phyloP scores from a whole-genome alignment of 30 jellyfish, hydroid and myxozoan species.

The Mastigias papua region DNA sequence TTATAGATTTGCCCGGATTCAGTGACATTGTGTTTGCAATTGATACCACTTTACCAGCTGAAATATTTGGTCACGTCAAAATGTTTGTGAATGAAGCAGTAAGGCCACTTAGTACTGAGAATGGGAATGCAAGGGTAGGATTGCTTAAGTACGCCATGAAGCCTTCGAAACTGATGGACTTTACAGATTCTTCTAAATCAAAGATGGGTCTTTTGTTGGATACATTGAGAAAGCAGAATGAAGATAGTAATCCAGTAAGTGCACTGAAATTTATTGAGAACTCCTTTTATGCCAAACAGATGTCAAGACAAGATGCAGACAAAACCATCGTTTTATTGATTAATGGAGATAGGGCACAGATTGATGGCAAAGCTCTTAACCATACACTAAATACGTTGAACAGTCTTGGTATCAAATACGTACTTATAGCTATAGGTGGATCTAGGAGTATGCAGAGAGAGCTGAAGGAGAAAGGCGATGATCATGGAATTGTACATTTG shows the following conservation, averaged over 20 bases:
- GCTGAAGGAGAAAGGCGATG: neutral
- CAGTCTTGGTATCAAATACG: slow-evolving; percentile 9
- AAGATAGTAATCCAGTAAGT: slow-evolving; percentile 20
- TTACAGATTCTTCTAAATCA: slow-evolving; percentile 1
- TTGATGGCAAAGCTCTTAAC: neutral
- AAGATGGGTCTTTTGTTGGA: slow-evolving; percentile 16
- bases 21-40: slow-evolving; percentile 63
- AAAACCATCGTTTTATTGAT: slow-evolving; percentile 36
- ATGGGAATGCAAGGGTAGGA: slow-evolving; percentile 35
- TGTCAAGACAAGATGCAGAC: slow-evolving; percentile 30
- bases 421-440: slow-evolving; percentile 40
- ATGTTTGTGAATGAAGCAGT: slow-evolving; percentile 34
- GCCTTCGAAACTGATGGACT: slow-evolving; percentile 18
- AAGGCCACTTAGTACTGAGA: slow-evolving; percentile 5
- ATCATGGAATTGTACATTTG: slow-evolving; percentile 24
- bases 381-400: neutral
- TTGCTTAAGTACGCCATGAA: slow-evolving; percentile 38
- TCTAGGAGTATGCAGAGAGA: neutral
- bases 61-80: slow-evolving; percentile 23
- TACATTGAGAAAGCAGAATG: slow-evolving; percentile 5
- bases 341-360: slow-evolving; percentile 14
- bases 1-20: slow-evolving; percentile 40
- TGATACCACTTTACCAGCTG: slow-evolving; percentile 43
- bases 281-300: neutral
- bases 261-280: slow-evolving; percentile 46